phyloP scores from a whole-genome alignment of 2,797 vertebrate genomes.

The Enteromius unitaeniatus region DNA sequence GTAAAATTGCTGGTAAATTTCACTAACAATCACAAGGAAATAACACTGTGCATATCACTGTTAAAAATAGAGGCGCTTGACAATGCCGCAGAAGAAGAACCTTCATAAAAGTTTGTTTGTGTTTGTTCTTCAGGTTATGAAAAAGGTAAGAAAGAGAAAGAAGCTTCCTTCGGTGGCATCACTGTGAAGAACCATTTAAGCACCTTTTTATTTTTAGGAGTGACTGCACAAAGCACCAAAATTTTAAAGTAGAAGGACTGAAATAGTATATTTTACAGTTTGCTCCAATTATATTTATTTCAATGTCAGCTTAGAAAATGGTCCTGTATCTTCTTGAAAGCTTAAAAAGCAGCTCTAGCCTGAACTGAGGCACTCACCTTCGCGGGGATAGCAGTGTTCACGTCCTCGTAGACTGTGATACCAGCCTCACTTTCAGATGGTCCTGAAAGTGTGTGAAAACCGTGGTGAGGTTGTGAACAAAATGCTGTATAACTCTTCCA shows the following conservation, averaged over 20 bases:
- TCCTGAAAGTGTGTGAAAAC: background rate
- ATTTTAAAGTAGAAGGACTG: no score
- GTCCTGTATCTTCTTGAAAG: background rate
- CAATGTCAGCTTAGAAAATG: background rate
- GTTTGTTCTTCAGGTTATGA: no score
- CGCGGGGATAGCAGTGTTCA: background rate
- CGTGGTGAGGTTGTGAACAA: background rate
- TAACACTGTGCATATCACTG: background rate
- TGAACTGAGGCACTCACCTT: background rate
- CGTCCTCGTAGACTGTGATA: constrained; percentile 48
- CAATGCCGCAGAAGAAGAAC: no score
- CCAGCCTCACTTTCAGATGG: background rate
- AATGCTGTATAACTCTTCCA: no score
- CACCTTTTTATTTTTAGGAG: no score
- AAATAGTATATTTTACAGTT: no score
- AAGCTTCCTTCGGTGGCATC: no score
- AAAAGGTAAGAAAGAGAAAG: no score
- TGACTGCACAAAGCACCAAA: background rate
- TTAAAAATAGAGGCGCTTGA: no score
- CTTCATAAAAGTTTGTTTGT: no score
- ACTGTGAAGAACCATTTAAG: no score
- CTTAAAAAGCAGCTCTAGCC: background rate
- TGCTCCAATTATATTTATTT: background rate
- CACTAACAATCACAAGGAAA: background rate
- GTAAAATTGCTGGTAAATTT: background rate